phyloP scores from a whole-genome alignment of 30 jellyfish, hydroid and myxozoan species.

The Aurelia aurita complex sp. Pacific region DNA sequence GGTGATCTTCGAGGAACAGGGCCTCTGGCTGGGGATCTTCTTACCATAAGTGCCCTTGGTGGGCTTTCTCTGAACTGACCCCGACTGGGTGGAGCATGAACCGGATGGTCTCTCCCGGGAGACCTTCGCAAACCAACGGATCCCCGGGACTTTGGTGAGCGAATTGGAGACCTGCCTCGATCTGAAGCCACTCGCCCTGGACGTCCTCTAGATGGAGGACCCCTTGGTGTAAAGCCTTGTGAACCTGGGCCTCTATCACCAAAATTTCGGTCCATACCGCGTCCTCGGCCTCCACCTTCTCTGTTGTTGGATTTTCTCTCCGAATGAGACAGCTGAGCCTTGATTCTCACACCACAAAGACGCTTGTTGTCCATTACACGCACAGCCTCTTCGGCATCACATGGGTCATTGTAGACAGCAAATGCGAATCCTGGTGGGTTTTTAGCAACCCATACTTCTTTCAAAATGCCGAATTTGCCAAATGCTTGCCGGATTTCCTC shows the following conservation, averaged over 20 bases:
- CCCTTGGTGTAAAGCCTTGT: not conserved
- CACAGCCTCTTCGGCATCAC: constrained; percentile 81
- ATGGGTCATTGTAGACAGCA: constrained; percentile 31
- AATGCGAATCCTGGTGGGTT: constrained; percentile 94
- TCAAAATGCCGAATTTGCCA: constrained; percentile 60
- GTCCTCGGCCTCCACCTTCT: constrained; percentile 22
- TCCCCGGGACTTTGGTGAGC: too few relatives aligned
- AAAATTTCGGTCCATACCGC: constrained; percentile 20
- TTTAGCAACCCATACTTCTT: constrained; percentile 82
- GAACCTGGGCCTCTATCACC: not conserved
- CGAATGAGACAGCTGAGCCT: constrained; percentile 59
- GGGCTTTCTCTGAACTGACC: not conserved
- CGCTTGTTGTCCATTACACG: constrained; percentile 60
- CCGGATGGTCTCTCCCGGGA: not conserved
- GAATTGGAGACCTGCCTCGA: too few relatives aligned
- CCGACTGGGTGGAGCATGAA: not conserved
- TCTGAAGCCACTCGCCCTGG: not conserved
- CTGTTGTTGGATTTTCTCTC: constrained; percentile 12
- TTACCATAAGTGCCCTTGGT: not conserved
- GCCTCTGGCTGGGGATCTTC: constrained; percentile 32
- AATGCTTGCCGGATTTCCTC: constrained; percentile 66
- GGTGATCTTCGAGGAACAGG: constrained; percentile 10
- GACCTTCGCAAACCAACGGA: too few relatives aligned
- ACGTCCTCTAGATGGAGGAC: constrained; percentile 28
- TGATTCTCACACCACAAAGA: constrained; percentile 51